phyloP scores from a whole-genome alignment of 2,113 vertebrate species.

The Thalassoma bifasciatum region DNA sequence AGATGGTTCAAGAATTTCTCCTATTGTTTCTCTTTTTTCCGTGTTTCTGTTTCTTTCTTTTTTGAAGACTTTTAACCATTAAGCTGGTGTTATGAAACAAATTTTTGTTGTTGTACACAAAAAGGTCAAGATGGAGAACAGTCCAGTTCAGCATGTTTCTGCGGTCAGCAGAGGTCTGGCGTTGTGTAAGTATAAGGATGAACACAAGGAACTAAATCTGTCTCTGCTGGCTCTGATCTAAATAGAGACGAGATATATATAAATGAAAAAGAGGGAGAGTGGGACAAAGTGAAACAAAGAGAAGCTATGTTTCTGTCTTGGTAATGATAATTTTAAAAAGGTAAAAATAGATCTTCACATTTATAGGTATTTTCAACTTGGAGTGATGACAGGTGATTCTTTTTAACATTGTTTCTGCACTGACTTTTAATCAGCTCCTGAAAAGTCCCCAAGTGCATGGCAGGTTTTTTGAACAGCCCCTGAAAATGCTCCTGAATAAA shows the following conservation, averaged over 20 bases:
- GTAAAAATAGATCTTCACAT: constrained; percentile 11
- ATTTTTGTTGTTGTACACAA: too few relatives aligned
- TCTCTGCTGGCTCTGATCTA: constrained; percentile 20
- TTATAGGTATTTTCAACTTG: not conserved
- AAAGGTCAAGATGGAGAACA: constrained; percentile 30
- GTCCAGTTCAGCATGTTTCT: constrained; percentile 35
- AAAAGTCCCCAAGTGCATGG: not conserved
- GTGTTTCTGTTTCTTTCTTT: too few relatives aligned
- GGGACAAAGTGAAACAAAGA: constrained; percentile 1
- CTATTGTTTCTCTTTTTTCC: too few relatives aligned
- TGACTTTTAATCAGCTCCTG: not conserved
- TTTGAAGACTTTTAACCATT: too few relatives aligned
- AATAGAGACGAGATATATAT: constrained; percentile 12
- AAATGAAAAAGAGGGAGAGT: constrained; percentile 1
- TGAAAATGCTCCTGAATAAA: too few relatives aligned
- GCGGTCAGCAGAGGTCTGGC: constrained; percentile 45
- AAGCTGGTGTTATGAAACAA: too few relatives aligned
- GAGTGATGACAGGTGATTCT: not conserved
- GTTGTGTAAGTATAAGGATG: constrained; percentile 2
- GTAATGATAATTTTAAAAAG: not conserved
- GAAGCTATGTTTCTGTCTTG: not conserved
- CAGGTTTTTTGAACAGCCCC: not conserved
- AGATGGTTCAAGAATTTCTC: too few relatives aligned
- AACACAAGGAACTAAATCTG: constrained; percentile 55
- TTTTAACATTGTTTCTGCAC: not conserved